Evolutionary conservation across 2,113 vertebrate species (phyloP), one percentile per base, ranked within the genome.

Genomic region (Thymallus thymallus): DNA sequence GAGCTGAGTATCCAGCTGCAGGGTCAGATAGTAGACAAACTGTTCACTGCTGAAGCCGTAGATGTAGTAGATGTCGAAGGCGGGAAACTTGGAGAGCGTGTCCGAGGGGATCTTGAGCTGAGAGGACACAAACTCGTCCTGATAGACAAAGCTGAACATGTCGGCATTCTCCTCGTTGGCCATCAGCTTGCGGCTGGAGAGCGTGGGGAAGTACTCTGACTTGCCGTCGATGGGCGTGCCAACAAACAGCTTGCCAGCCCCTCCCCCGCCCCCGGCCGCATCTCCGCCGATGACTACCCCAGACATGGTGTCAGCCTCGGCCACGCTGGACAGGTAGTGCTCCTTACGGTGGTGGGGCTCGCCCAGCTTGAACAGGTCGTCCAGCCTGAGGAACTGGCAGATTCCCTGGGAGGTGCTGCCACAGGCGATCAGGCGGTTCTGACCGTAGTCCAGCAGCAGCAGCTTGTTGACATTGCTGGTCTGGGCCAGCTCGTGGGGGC

Each of bases 61-160:
- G 79, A 99, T 94, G 60, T 99, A 99, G 88, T 97, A 98, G 88
- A 99, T 99, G 88, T 99, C 97, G 0, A 99, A 99, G 2, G 96
- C 95, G 0, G 97, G 97, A 73, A 98, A 98, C 88, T 98, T 98
- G 80, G 97, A 98, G 9, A 99, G 92, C 0, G 97, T 99, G 89
- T 99, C 97, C 0, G 97, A 99, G 0, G 97, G 97, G 81, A 99
- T 99, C 91, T 99, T 99, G 32, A 99, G 94, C 89, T 98, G 97
- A 0, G 97, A 98, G 0, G 97, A 98, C 18, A 99, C 97, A 74
- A 99, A 99, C 82, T 98, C 97, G 0, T 99, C 97, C 93, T 98
- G 97, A 88, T 98, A 98, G 80, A 99, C 97, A 4, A 98, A 99
- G 88, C 96, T 96, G 80, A 99, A 99, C 97, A 99, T 98, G 81